Conservation (phyloP, 2,113 vertebrate species). For the Strix aluco region DNA sequence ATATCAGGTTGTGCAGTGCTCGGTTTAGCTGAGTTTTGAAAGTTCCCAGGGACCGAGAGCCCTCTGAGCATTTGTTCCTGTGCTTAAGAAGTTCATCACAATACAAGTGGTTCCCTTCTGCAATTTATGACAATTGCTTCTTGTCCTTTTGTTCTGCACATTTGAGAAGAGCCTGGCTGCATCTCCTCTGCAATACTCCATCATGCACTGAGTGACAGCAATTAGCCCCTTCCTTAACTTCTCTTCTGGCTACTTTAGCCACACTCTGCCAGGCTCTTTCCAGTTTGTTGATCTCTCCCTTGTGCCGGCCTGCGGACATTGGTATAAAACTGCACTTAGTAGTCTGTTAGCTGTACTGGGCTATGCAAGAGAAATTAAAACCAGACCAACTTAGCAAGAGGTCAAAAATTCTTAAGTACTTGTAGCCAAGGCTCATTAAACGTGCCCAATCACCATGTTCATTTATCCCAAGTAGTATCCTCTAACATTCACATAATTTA, state of each 20-base stretch:
- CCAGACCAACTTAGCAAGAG: background rate
- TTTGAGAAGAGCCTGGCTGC: background rate
- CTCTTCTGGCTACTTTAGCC: background rate
- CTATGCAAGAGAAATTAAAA: background rate
- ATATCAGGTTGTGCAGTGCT: background rate
- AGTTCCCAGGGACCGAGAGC: background rate
- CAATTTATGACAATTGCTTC: background rate
- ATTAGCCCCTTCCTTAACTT: background rate
- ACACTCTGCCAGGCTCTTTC: background rate
- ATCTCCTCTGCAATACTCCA: background rate
- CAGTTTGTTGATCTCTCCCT: background rate
- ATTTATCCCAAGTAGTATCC: background rate
- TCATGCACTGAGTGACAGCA: background rate
- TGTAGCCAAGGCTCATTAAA: background rate
- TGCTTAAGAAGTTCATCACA: background rate
- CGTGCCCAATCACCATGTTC: accelerated
- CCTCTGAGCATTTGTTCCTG: background rate
- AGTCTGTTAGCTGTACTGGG: background rate
- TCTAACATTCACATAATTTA: background rate
- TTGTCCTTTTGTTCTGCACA: background rate
- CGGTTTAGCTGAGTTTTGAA: background rate
- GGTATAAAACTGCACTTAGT: background rate
- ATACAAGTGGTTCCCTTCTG: background rate
- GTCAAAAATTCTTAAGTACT: background rate
- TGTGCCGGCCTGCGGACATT: background rate